phyloP scores from a whole-genome alignment of 2,888 invertebrate genomes.

The Ferrisia virgata region DNA sequence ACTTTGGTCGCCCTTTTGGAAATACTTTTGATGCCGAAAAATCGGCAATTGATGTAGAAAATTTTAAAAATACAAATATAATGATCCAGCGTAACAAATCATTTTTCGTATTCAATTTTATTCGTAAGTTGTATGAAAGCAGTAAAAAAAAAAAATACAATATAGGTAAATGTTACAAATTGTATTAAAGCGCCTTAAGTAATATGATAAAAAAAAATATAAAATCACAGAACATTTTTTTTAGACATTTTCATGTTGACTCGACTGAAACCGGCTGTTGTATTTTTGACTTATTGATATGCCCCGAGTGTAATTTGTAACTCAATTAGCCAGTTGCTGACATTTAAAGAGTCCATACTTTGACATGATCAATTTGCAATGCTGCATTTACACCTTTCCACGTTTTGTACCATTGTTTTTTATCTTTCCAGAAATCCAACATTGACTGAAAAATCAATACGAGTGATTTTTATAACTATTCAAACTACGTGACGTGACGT shows the following conservation, averaged over 20 bases:
- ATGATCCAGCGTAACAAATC: too few species aligned
- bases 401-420: constrained; percentile 55
- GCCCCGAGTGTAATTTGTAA: not conserved
- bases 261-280: not conserved
- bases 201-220: not conserved
- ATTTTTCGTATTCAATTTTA: too few species aligned
- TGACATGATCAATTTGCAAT: constrained; percentile 62
- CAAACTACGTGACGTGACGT: too few species aligned
- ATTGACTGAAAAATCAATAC: constrained; percentile 50
- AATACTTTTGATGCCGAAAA: too few species aligned
- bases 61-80: too few species aligned
- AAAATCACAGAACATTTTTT: not conserved
- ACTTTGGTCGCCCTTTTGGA: too few species aligned
- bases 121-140: too few species aligned
- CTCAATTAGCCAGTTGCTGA: not conserved
- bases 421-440: constrained; percentile 56
- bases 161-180: not conserved
- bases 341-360: constrained; percentile 52
- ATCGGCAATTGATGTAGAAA: too few species aligned
- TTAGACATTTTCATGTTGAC: not conserved
- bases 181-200: not conserved
- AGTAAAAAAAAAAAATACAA: not conserved
- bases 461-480: too few species aligned
- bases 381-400: constrained; percentile 57
- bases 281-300: not conserved